Conservation (phyloP, 2,888 invertebrate genomes). For the Pandemis heparana region DNA sequence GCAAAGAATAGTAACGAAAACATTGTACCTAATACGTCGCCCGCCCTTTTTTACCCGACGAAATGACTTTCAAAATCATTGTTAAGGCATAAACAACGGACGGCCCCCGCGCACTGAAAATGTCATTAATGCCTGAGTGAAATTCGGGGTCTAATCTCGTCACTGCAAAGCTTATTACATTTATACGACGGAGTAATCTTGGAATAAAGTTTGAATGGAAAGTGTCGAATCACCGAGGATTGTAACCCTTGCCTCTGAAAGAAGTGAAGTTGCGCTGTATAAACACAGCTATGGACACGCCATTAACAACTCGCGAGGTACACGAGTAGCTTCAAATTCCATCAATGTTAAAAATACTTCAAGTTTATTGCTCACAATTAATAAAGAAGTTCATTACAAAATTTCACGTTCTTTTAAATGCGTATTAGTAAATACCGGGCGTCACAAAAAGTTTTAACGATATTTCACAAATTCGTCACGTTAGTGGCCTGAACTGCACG, state of each 20-base stretch:
- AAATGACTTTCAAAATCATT: conserved; percentile 85
- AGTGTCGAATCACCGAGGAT: conserved; percentile 82
- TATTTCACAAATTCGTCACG: too few relatives aligned
- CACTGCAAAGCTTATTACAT: conserved; percentile 85
- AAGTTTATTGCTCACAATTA: not conserved
- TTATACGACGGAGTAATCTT: conserved; percentile 85
- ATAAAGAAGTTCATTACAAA: too few relatives aligned
- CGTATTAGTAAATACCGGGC: too few relatives aligned
- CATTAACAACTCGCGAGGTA: not conserved
- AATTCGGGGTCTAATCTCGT: conserved; percentile 85
- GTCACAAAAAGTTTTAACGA: too few relatives aligned
- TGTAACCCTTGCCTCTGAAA: conserved; percentile 82
- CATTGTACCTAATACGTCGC: conserved; percentile 50
- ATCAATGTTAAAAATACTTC: not conserved
- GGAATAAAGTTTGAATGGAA: conserved; percentile 85
- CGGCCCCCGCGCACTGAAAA: conserved; percentile 77
- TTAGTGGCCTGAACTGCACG: too few relatives aligned
- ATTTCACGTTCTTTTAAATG: too few relatives aligned
- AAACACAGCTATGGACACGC: conserved; percentile 12
- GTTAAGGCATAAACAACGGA: conserved; percentile 77
- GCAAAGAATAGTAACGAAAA: conserved; percentile 26
- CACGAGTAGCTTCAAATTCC: conserved; percentile 1
- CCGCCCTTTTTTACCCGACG: conserved; percentile 68
- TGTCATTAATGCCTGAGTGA: conserved; percentile 85
- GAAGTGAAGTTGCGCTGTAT: conserved; percentile 59